Base-by-base conservation (phyloP, 2,888 invertebrate genomes). In the Pachymerium ferrugineum region DNA sequence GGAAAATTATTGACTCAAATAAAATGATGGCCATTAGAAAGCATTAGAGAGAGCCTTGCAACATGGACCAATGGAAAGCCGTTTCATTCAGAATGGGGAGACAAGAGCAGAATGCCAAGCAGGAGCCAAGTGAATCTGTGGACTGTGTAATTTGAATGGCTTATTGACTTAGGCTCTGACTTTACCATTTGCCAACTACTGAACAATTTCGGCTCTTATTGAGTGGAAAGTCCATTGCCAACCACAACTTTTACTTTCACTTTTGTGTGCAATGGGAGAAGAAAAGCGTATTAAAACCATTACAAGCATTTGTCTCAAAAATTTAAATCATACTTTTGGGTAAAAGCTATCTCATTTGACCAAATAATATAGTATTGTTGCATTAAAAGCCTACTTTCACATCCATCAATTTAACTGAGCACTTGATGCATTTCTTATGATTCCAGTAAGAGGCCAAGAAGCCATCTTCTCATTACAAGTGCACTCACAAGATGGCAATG, bases 11-110 rank as follows among this genome's bases (percentile, higher is more conserved):
- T 62, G 62, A 62, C 62, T 62, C 28, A 62, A 62, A 62, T 62
- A 62, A 62, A 62, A 62, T 62, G 62, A 62, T 62, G 62, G 62
- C 62, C 62, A 62, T 62, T 62, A 62, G 62, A 62, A 62, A 62
- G 62, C 62, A 62, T 62, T 62, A 62, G 62, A 62, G n/a, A n/a
- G 62, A 62, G 62, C 62, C 62, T 62, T 3, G 62, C 62, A n/a
- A 28, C 62, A 62, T 25, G 62, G 62, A 62, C 62, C 62, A 62
- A 62, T 62, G 62, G 62, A 25, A 62, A 25, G 62, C 62, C 25
- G 62, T 62, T 62, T 62, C 62, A 62, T 62, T 62, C 62, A 62
- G 62, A 62, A 62, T 62, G 62, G 62, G 62, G 62, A 62, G 28
- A 62, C 62, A 54, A 54, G 54, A 54, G 54, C 22, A 54, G 54